Evolutionary conservation across 2,113 vertebrate species (phyloP).

Genomic region (Apteryx mantelli): DNA sequence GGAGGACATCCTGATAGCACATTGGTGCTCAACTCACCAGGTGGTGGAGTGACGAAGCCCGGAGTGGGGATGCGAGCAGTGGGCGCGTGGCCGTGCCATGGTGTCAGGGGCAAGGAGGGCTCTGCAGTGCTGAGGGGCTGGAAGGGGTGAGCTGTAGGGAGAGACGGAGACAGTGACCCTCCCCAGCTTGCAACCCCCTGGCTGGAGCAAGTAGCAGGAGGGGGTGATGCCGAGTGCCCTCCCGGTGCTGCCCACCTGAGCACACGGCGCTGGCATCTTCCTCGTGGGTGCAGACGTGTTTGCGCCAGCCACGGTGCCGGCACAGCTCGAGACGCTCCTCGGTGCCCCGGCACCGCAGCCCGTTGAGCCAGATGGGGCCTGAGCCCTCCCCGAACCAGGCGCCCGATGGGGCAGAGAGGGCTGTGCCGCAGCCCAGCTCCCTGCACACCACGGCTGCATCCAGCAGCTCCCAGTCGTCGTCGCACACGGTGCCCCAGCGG

Average conservation of each 20-base stretch:
- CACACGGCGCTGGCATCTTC: slow-evolving; percentile 69
- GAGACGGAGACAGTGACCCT: rapidly evolving
- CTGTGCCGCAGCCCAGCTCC: slow-evolving; percentile 21
- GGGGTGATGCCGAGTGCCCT: too few species aligned
- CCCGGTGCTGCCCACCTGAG: background rate
- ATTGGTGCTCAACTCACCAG: background rate
- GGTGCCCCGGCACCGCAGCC: slow-evolving; percentile 59
- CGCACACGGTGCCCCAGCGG: slow-evolving; percentile 44
- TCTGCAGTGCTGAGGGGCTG: background rate
- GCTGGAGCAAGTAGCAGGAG: background rate
- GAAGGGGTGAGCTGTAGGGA: background rate
- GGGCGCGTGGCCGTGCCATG: rapidly evolving
- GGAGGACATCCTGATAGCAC: too few species aligned
- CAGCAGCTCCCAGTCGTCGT: background rate
- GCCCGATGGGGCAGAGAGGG: background rate
- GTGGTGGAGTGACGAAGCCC: background rate
- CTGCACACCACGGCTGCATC: slow-evolving; percentile 36
- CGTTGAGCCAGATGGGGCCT: slow-evolving; percentile 69
- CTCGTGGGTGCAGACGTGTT: slow-evolving; percentile 68
- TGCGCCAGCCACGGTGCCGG: slow-evolving; percentile 61
- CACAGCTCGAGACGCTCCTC: slow-evolving; percentile 57
- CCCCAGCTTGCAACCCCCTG: background rate
- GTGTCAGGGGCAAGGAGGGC: too few species aligned
- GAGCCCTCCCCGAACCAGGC: slow-evolving; percentile 63
- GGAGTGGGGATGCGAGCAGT: too few species aligned